phyloP scores from a whole-genome alignment of 1,140 invertebrate genomes.

The Hylyphantes graminicola region DNA sequence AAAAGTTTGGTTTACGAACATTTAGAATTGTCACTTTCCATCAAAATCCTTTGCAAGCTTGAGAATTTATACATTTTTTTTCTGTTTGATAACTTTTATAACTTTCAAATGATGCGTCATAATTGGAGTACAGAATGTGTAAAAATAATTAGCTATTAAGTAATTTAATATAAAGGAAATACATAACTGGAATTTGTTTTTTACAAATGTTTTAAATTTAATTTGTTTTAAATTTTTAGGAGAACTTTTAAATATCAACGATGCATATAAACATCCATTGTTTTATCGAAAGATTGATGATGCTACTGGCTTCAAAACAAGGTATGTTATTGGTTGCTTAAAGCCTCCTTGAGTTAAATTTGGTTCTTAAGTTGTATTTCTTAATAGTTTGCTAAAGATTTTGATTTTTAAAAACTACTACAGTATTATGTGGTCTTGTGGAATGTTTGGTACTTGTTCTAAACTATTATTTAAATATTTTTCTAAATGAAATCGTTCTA shows the following conservation, averaged over 20 bases:
- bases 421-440: too few species aligned
- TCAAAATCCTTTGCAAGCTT: not conserved
- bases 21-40: not conserved
- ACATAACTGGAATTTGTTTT: not conserved
- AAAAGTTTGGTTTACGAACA: not conserved
- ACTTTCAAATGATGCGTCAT: too few species aligned
- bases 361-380: not conserved
- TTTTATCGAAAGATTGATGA: slow-evolving; percentile 82
- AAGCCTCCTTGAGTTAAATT: too few species aligned
- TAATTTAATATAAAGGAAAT: not conserved
- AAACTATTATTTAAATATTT: not conserved
- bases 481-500: too few species aligned
- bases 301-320: slow-evolving; percentile 78
- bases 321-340: not conserved
- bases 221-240: slow-evolving; percentile 24
- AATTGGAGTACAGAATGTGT: not conserved
- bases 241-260: slow-evolving; percentile 79
- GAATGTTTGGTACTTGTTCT: not conserved
- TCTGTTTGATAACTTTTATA: too few species aligned
- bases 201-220: not conserved
- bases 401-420: slow-evolving; percentile 1
- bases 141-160: not conserved
- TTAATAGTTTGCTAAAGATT: not conserved
- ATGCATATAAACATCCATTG: slow-evolving; percentile 80
- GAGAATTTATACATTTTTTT: not conserved